These are phyloP conservation scores for Diarsia dahlii DNA, from an alignment of 2,888 invertebrate species.

Conservation along the genomic window DNA sequence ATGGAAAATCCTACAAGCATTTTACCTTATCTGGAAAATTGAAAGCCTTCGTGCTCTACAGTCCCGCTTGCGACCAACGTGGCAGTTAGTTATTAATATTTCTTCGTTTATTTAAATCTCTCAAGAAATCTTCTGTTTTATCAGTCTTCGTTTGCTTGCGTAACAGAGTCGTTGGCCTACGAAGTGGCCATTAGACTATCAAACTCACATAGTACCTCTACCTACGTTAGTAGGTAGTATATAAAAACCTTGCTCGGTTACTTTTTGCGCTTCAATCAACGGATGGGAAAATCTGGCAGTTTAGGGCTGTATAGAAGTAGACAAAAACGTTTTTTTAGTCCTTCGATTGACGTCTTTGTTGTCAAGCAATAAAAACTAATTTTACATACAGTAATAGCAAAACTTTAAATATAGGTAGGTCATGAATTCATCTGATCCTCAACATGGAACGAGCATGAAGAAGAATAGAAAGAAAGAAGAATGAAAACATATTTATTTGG, in stretches of 20 bases:
- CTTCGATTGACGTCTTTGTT: no score
- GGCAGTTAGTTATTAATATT: not conserved
- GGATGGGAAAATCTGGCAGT: not conserved
- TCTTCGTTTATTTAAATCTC: not conserved
- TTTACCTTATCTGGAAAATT: not conserved
- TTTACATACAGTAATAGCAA: not conserved
- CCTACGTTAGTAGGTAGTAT: not conserved
- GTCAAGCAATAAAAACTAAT: not conserved
- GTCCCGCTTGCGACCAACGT: not conserved
- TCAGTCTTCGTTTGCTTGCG: constrained; percentile 15
- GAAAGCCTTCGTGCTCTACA: not conserved
- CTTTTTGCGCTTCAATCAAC: constrained; percentile 27
- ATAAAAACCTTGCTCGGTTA: constrained; percentile 34
- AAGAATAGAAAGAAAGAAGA: not conserved
- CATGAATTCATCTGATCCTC: not conserved
- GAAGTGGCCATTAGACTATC: not conserved
- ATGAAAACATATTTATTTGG: no score
- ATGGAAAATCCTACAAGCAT: not conserved
- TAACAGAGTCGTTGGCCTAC: constrained; percentile 27
- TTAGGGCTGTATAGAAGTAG: not conserved
- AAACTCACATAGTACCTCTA: not conserved
- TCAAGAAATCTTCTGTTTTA: not conserved
- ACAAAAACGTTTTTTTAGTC: not conserved
- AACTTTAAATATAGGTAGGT: not conserved
- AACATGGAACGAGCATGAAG: not conserved